These are phyloP conservation scores for Drosophila asahinai DNA, from an alignment of 1,140 invertebrate species.

Conservation along the genomic window DNA sequence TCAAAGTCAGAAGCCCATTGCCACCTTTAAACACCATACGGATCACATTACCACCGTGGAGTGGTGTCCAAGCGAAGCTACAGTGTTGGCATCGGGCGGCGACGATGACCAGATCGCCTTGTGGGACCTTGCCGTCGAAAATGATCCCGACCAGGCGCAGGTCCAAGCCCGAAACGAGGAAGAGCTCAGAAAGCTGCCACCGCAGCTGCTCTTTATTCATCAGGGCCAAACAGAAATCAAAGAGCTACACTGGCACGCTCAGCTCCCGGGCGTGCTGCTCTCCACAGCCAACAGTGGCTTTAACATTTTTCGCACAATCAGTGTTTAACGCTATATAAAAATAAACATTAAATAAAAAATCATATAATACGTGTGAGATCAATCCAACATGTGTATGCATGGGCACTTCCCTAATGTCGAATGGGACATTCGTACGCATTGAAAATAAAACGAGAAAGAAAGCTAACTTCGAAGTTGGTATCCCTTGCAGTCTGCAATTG, in stretches of 20 bases:
- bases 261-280: slow-evolving; percentile 96
- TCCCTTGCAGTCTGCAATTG: no score
- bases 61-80: slow-evolving; percentile 97
- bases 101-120: slow-evolving; percentile 98
- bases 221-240: slow-evolving; percentile 99
- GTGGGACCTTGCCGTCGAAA: slow-evolving; percentile 98
- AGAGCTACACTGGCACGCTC: slow-evolving; percentile 99
- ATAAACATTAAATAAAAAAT: slow-evolving; percentile 1
- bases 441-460: no score
- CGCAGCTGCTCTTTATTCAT: slow-evolving; percentile 98
- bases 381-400: no score
- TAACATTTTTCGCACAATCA: slow-evolving; percentile 99
- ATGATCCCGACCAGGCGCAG: slow-evolving; percentile 88
- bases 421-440: no score
- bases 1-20: slow-evolving; percentile 92
- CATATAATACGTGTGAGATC: neutral
- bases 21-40: slow-evolving; percentile 97
- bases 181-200: slow-evolving; percentile 91
- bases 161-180: slow-evolving; percentile 73
- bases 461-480: no score
- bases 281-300: slow-evolving; percentile 98
- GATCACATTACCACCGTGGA: slow-evolving; percentile 97
- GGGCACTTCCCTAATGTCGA: no score
- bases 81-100: slow-evolving; percentile 96
- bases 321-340: slow-evolving; percentile 88